Conservation (phyloP, 2,113 vertebrate genomes). For the Isichthys henryi region DNA sequence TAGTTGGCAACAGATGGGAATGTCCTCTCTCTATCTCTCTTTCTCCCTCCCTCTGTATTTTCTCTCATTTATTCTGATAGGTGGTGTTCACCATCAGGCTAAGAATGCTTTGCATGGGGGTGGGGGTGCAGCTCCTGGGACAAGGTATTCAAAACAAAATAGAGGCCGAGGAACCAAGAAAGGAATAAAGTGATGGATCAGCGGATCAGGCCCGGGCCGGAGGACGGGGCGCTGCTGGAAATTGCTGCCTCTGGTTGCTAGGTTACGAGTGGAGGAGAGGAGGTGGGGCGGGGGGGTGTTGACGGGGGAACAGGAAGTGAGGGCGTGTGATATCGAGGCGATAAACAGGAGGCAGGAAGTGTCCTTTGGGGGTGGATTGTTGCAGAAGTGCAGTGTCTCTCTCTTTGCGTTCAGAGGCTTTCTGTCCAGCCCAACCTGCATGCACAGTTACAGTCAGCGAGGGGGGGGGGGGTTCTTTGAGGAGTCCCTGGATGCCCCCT, state of each 20-base stretch:
- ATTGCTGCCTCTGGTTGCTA: constrained; percentile 55
- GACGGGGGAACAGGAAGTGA: constrained; percentile 54
- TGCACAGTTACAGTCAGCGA: not conserved
- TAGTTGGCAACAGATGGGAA: not conserved
- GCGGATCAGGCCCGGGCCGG: not conserved
- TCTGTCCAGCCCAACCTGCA: not conserved
- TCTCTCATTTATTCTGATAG: not conserved
- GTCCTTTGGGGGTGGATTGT: constrained; percentile 48
- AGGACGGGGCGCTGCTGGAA: constrained; percentile 23
- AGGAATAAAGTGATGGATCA: not conserved
- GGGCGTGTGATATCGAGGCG: constrained; percentile 52
- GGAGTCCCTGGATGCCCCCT: not conserved
- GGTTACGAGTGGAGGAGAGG: constrained; percentile 39
- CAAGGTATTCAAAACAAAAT: not conserved
- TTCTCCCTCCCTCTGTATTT: not conserved
- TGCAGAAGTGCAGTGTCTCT: constrained; percentile 40
- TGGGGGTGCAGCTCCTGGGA: not conserved
- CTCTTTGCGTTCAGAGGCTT: not conserved
- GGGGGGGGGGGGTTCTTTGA: not conserved
- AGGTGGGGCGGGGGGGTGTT: not conserved
- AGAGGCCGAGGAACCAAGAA: not conserved
- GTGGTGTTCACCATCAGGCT: not conserved
- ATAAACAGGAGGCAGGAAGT: constrained; percentile 66
- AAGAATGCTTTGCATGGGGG: not conserved
- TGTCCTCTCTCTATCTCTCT: not conserved